Conservation (phyloP, 2,113 vertebrate genomes). For the Dromas ardeola region DNA sequence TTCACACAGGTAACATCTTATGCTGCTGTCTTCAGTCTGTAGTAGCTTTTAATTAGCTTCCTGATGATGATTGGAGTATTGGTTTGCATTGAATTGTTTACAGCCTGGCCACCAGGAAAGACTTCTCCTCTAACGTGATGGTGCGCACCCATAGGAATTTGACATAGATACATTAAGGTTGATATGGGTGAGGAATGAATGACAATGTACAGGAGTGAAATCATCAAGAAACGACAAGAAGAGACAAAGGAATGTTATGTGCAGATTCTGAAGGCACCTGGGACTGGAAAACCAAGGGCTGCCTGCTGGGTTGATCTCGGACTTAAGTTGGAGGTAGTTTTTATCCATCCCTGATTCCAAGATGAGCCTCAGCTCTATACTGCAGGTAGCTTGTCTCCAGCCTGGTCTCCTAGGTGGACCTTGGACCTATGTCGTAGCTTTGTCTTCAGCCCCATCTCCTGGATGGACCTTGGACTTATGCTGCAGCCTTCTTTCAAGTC, state of each 20-base stretch:
- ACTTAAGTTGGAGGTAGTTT: neutral
- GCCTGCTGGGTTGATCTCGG: neutral
- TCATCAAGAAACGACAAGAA: neutral
- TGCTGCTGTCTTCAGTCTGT: neutral
- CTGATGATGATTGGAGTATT: neutral
- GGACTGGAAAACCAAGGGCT: neutral
- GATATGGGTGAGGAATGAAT: neutral
- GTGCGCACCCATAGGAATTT: neutral
- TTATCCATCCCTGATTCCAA: neutral
- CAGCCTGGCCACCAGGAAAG: neutral
- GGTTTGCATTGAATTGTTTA: neutral
- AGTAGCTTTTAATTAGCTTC: neutral
- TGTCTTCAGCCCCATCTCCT: neutral
- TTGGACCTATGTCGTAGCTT: neutral
- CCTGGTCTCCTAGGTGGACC: neutral
- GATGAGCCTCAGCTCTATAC: neutral
- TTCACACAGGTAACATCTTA: neutral
- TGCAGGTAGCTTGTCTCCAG: neutral
- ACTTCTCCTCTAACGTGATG: fast-evolving
- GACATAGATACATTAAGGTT: neutral
- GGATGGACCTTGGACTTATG: fast-evolving
- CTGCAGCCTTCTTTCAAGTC: neutral
- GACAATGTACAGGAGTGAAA: neutral
- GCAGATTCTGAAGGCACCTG: neutral
- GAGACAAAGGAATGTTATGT: neutral